A percentile compares a stretch with the other conserved stretches of the same genome.
Evolutionary conservation across 64 coral and sea anemone species (phyloP).

Genomic region (Porites lutea): DNA sequence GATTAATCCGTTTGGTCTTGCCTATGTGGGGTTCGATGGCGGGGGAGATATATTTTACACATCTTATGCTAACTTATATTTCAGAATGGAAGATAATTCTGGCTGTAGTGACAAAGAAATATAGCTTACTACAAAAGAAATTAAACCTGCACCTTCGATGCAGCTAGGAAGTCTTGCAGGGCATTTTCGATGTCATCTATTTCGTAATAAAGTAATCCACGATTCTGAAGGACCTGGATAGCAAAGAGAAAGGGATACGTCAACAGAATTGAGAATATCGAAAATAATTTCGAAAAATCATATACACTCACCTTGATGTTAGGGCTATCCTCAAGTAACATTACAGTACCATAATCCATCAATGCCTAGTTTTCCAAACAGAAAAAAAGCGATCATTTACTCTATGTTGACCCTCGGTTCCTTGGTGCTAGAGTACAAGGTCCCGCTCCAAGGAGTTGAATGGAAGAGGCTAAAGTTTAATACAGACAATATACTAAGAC

Average conservation of each 20-base stretch:
- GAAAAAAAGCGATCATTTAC: background rate
- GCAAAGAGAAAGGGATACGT: background rate
- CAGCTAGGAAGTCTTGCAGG: constrained; percentile 84
- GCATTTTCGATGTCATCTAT: constrained; percentile 93
- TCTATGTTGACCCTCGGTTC: too few relatives aligned
- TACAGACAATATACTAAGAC: too few relatives aligned
- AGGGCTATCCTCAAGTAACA: constrained; percentile 71
- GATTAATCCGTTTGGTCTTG: too few relatives aligned
- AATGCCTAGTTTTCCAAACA: constrained; percentile 65
- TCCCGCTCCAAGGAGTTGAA: too few relatives aligned
- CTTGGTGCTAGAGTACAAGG: too few relatives aligned
- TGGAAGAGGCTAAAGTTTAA: too few relatives aligned
- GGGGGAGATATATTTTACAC: too few relatives aligned
- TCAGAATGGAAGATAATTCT: too few relatives aligned
- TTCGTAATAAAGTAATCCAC: constrained; percentile 93
- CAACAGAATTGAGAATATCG: background rate
- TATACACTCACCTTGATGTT: constrained; percentile 80
- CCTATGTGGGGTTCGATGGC: too few relatives aligned
- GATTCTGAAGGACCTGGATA: constrained; percentile 93
- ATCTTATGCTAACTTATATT: too few relatives aligned
- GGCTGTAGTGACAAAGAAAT: too few relatives aligned
- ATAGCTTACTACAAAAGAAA: background rate
- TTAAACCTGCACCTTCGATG: constrained; percentile 72
- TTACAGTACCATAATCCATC: constrained; percentile 98
- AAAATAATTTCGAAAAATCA: background rate